Base-by-base conservation (phyloP, 2,113 vertebrate species). In the Rhinoderma darwinii region DNA sequence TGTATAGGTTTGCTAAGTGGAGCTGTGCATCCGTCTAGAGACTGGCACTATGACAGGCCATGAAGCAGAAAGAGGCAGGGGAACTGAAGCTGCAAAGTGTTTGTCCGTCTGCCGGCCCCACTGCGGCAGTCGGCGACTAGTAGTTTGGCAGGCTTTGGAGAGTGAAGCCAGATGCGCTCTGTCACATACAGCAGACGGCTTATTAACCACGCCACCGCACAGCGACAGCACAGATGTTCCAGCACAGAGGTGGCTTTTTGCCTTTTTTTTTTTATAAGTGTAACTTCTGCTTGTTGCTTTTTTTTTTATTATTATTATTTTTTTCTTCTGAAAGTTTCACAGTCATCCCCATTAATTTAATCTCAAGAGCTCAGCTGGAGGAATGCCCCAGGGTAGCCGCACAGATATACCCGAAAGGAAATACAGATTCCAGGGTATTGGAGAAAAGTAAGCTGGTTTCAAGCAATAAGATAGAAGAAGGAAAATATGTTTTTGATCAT, bases 181-280 rank as follows among this genome's bases (percentile, higher is more conserved):
- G 89, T 89, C 90, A 89, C 70, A 75, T 6, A 18, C 77, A 91
- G 88, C 90, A 90, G 90, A 90, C 70, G 90, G 88, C 74, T 86
- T 90, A 75, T 90, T 89, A 90, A 86, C 82, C 84, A 37, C 72
- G 11, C 87, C 3, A 20, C 70, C 39, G 50, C 15, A 8, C 44
- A 41, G 87, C 89, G 83, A 54, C 86, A 35, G 70, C 91, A 84
- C 91, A 89, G 91, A 88, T 88, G 89, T 54, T 72, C 61, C 39
- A 47, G 25, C 0, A 61, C 32, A 35, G 3, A 41, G 51, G 18
- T 1, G 17, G 25, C n/a, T 59, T 30, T 20, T 0, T 35, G 14
- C 66, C 2, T 1, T 1, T 39, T 59, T 43, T 83, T 75, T 59
- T 43, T 83, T 75, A 51, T 27, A 9, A 82, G 39, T 43, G 22